These are phyloP conservation scores for Denticeps clupeoides DNA, from an alignment of 2,797 vertebrate genomes.

Conservation along the genomic window DNA sequence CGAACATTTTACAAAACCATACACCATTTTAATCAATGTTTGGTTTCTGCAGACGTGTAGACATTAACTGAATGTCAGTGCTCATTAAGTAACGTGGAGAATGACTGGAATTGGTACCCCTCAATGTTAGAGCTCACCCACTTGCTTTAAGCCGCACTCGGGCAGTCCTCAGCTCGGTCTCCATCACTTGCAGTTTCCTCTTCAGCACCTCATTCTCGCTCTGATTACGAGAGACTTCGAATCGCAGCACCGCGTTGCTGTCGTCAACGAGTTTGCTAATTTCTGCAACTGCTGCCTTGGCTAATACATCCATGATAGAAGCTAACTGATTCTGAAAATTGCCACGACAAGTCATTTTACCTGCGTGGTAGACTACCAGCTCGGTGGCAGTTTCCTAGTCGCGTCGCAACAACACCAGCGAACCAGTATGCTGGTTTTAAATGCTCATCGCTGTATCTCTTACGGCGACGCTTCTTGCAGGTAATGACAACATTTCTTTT, in stretches of 20 bases:
- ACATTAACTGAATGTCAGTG: too few relatives aligned
- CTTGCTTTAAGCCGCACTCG: neutral
- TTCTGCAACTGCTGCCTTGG: neutral
- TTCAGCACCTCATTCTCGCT: neutral
- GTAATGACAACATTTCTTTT: too few relatives aligned
- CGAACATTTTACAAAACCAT: too few relatives aligned
- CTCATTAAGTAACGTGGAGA: too few relatives aligned
- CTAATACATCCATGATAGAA: neutral
- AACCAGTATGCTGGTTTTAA: too few relatives aligned
- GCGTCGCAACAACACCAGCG: too few relatives aligned
- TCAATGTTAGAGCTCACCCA: neutral
- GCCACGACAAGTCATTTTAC: neutral
- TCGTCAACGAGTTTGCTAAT: constrained; percentile 7
- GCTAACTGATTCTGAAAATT: constrained; percentile 2
- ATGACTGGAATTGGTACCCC: neutral
- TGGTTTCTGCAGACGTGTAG: too few relatives aligned
- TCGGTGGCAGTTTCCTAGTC: too few relatives aligned
- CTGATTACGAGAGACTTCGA: neutral
- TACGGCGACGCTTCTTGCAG: too few relatives aligned
- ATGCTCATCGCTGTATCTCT: too few relatives aligned
- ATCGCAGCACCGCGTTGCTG: neutral
- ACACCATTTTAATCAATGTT: too few relatives aligned
- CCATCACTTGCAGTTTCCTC: neutral
- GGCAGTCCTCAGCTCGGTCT: neutral
- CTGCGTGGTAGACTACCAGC: neutral